These are phyloP conservation scores for Cerceris rybyensis DNA, from an alignment of 2,888 invertebrate species.

Conservation along the genomic window DNA sequence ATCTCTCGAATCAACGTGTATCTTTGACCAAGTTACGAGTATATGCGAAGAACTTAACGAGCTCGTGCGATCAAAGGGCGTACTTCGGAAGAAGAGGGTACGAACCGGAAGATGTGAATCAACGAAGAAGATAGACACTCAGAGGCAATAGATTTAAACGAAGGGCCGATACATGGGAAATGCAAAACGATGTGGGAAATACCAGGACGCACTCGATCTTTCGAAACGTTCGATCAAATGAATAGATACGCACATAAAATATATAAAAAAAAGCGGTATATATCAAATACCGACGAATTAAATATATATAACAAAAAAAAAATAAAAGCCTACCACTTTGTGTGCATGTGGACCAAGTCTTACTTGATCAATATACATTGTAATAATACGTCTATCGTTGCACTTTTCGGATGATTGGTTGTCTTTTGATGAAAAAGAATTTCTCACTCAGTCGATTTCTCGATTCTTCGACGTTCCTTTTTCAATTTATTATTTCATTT, in stretches of 20 bases:
- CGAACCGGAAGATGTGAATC: conserved; percentile 40
- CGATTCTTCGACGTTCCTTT: conserved; percentile 66
- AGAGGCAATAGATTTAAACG: conserved; percentile 39
- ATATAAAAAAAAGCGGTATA: neutral
- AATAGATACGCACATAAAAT: conserved; percentile 8
- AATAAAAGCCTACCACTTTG: conserved; percentile 30
- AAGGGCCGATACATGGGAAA: conserved; percentile 42
- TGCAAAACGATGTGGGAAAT: conserved; percentile 69
- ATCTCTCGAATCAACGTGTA: conserved; percentile 8
- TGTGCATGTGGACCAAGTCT: conserved; percentile 74
- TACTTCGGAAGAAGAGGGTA: conserved; percentile 41
- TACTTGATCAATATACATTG: conserved; percentile 82
- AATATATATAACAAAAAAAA: conserved; percentile 19
- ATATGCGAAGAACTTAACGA: conserved; percentile 39
- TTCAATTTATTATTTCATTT: conserved; percentile 72
- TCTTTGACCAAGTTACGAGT: conserved; percentile 19
- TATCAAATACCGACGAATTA: conserved; percentile 39
- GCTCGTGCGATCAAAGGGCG: conserved; percentile 23
- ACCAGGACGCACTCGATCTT: conserved; percentile 70
- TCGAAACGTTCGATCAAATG: conserved; percentile 33
- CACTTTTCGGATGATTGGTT: conserved; percentile 74
- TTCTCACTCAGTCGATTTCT: conserved; percentile 61
- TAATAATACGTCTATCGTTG: conserved; percentile 62
- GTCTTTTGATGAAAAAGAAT: conserved; percentile 65
- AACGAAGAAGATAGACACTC: conserved; percentile 34